Evolutionary conservation across 2,113 vertebrate genomes (phyloP).

Genomic region (Nyctereutes procyonoides): DNA sequence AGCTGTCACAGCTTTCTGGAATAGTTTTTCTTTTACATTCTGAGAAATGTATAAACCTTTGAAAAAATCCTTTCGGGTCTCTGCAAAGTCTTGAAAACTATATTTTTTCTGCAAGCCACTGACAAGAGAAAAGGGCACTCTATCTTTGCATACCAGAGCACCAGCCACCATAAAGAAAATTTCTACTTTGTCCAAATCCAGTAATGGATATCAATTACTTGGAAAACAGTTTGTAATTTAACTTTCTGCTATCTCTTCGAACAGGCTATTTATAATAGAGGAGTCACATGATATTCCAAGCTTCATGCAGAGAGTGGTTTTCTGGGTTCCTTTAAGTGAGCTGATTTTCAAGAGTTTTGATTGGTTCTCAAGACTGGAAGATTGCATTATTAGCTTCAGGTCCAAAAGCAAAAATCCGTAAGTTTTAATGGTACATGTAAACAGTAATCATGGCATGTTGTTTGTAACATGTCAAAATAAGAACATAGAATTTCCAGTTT

Average conservation of each 20-base stretch:
- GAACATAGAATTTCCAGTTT: neutral
- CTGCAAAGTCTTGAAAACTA: constrained; percentile 79
- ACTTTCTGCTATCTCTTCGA: constrained; percentile 57
- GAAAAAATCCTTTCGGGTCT: constrained; percentile 80
- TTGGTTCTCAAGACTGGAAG: constrained; percentile 35
- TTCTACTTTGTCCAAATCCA: constrained; percentile 68
- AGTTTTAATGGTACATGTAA: constrained; percentile 68
- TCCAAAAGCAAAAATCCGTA: constrained; percentile 63
- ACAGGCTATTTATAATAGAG: constrained; percentile 44
- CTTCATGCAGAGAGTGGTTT: constrained; percentile 1
- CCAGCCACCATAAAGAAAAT: constrained; percentile 66
- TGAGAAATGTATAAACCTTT: constrained; percentile 73
- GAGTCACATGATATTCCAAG: constrained; percentile 30
- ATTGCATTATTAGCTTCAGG: constrained; percentile 1
- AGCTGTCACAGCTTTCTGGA: constrained; percentile 67
- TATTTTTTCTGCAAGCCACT: constrained; percentile 65
- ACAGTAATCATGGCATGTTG: neutral
- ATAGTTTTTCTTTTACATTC: constrained; percentile 84
- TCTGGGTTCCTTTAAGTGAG: constrained; percentile 40
- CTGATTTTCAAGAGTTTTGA: constrained; percentile 53
- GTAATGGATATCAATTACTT: constrained; percentile 81
- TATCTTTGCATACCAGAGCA: constrained; percentile 73
- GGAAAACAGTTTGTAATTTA: constrained; percentile 55
- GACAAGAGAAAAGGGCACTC: constrained; percentile 68
- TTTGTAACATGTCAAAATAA: constrained; percentile 62